Percentiles rank a stretch among this genome's conserved stretches.
These are phyloP conservation scores for Pseudocheirus occidentalis DNA, from an alignment of 2,797 vertebrate species.

Conservation along the genomic window DNA sequence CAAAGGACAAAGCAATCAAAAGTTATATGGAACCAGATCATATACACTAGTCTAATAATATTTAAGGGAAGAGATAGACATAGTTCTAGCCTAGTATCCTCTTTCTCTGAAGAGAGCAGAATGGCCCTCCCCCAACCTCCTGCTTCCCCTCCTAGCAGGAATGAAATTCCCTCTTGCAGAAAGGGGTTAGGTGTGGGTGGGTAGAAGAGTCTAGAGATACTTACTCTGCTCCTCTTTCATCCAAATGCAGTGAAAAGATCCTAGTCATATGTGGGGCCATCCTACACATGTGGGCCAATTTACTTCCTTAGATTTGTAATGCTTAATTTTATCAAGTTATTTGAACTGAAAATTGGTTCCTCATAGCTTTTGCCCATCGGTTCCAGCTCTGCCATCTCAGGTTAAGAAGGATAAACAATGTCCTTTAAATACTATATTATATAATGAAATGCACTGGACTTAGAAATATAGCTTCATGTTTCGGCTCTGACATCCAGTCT, in stretches of 20 bases:
- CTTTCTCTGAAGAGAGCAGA: neutral
- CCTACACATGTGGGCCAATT: neutral
- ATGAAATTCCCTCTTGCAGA: no score
- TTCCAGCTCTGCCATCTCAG: neutral
- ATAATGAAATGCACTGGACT: neutral
- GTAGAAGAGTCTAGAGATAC: no score
- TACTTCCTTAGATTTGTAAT: neutral
- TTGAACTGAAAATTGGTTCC: neutral
- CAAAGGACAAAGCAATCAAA: neutral
- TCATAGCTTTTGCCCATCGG: neutral
- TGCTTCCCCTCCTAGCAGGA: neutral
- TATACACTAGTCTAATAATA: neutral
- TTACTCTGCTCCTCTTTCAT: neutral
- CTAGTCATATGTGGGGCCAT: neutral
- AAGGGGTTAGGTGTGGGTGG: no score
- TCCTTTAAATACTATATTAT: neutral
- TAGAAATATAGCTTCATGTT: no score
- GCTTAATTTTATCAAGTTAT: neutral
- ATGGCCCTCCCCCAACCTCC: neutral
- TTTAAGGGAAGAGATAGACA: neutral
- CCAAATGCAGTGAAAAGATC: neutral
- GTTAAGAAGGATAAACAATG: neutral
- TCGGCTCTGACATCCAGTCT: neutral
- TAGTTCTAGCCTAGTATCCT: neutral
- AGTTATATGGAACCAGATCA: neutral